A percentile compares a stretch with the other conserved stretches of the same genome.
Conservation (phyloP, 1,140 invertebrate species). For the Drosophila ogumai region DNA sequence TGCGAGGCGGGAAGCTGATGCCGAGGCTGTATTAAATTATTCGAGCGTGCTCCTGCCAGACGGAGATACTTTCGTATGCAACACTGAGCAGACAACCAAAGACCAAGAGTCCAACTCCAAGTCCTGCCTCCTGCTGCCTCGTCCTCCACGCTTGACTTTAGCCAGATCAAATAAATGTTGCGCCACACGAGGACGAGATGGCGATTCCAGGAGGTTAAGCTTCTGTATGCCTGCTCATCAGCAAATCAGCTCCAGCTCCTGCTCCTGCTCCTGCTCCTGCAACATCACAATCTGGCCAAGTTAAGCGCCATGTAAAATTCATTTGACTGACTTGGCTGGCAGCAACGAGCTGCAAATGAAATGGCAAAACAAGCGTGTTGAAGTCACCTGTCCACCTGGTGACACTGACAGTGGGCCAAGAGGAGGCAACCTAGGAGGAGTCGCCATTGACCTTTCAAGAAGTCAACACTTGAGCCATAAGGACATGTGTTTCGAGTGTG, state of each 20-base stretch:
- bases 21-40: constrained; percentile 73
- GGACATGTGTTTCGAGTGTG: not conserved
- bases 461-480: constrained; percentile 7
- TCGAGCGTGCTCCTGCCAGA: constrained; percentile 74
- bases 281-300: constrained; percentile 43
- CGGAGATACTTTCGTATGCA: constrained; percentile 76
- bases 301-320: constrained; percentile 72
- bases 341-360: constrained; percentile 51
- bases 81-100: constrained; percentile 66
- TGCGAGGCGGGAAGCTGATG: not conserved
- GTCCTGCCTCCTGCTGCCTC: not conserved
- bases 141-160: constrained; percentile 34
- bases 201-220: constrained; percentile 33
- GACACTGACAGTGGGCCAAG: constrained; percentile 28
- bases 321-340: constrained; percentile 54
- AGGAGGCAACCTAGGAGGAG: not conserved
- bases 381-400: constrained; percentile 34
- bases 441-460: constrained; percentile 41
- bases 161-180: constrained; percentile 56
- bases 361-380: constrained; percentile 46
- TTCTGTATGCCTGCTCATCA: constrained; percentile 46
- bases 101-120: constrained; percentile 19
- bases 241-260: constrained; percentile 68
- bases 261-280: constrained; percentile 44
- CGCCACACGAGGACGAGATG: constrained; percentile 17